These are phyloP conservation scores for Pseudomyrmex concolor DNA, from an alignment of 1,140 invertebrate species.

Conservation along the genomic window DNA sequence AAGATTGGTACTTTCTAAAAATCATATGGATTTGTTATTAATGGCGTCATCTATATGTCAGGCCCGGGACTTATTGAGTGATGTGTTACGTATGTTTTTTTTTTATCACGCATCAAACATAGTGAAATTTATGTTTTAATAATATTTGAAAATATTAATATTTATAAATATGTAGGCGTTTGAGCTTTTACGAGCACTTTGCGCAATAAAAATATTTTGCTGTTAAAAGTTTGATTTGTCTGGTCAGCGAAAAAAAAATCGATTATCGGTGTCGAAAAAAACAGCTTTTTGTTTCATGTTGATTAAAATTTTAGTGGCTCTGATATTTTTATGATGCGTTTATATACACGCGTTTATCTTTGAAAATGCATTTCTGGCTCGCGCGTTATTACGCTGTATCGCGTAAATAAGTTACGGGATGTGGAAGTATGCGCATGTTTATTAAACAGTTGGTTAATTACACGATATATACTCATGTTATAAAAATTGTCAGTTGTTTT, in stretches of 20 bases:
- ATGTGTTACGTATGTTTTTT: too few species aligned
- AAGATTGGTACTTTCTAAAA: too few species aligned
- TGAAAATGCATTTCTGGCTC: too few species aligned
- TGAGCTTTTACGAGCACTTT: not conserved
- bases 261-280: not conserved
- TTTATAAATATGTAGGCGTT: not conserved
- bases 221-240: not conserved
- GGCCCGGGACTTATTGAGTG: too few species aligned
- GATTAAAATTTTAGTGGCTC: constrained; percentile 13
- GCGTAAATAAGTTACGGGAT: too few species aligned
- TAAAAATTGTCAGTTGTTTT: too few species aligned
- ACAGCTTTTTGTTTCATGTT: constrained; percentile 5
- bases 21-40: too few species aligned
- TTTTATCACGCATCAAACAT: not conserved
- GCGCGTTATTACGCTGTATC: too few species aligned
- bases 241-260: not conserved
- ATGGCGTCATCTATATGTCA: too few species aligned
- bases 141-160: not conserved
- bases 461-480: too few species aligned
- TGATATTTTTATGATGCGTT: not conserved
- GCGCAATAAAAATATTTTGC: not conserved
- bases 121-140: not conserved
- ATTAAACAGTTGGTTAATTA: too few species aligned
- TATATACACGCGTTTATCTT: not conserved
- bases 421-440: too few species aligned